Percentiles rank a stretch among this genome's conserved stretches.
Evolutionary conservation across 2,888 invertebrate genomes (phyloP).

Genomic region (Drosophila anomelani): DNA sequence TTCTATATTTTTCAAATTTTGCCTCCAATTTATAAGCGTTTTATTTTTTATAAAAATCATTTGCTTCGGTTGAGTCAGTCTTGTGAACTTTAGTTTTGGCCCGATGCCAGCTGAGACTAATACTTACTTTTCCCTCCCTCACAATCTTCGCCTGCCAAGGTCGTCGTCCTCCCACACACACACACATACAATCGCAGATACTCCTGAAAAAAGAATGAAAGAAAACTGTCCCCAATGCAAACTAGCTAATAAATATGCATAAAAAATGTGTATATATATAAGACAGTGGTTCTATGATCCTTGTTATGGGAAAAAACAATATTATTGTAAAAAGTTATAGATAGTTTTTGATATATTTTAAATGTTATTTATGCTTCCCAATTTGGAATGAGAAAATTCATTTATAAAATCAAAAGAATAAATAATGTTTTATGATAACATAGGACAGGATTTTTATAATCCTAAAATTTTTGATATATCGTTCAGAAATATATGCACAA

Average conservation of each 20-base stretch:
- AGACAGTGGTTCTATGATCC: slow-evolving; percentile 19
- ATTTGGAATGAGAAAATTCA: background rate
- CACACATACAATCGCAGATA: slow-evolving; percentile 10
- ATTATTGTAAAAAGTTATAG: background rate
- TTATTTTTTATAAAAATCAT: slow-evolving; percentile 9
- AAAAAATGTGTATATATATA: background rate
- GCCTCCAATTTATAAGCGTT: slow-evolving; percentile 1
- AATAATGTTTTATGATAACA: background rate
- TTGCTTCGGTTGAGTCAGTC: slow-evolving; percentile 34
- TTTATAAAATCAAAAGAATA: background rate
- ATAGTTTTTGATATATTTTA: background rate
- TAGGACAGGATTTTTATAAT: too few relatives aligned
- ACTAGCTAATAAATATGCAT: slow-evolving; percentile 9
- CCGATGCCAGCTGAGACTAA: slow-evolving; percentile 14
- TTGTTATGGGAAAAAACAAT: background rate
- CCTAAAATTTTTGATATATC: too few relatives aligned
- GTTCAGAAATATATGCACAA: too few relatives aligned
- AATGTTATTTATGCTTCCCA: background rate
- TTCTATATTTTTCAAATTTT: background rate
- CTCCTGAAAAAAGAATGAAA: background rate
- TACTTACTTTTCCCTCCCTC: background rate
- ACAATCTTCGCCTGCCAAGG: slow-evolving; percentile 50
- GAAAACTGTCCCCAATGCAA: slow-evolving; percentile 16
- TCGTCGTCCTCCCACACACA: slow-evolving; percentile 70
- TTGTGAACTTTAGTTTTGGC: slow-evolving; percentile 41